Evolutionary conservation across 2,888 invertebrate species (phyloP), one percentile per base, ranked within the genome.

Genomic region (Eulithis testata): DNA sequence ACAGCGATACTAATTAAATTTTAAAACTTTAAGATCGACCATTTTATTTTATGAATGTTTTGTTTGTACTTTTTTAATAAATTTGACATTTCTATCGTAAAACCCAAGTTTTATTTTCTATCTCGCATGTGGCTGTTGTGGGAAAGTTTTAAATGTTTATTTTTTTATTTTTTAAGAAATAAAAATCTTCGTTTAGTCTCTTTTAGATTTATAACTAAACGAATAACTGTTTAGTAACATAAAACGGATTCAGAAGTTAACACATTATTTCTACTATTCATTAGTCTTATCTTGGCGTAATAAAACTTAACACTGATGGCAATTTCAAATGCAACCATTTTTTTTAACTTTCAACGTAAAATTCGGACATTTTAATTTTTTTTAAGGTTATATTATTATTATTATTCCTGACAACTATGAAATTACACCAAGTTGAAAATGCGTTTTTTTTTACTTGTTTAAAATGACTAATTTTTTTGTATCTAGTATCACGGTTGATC

Each of bases 1-100:
- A 62, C 55, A 53, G 27, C 43, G 44, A 60, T 66, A 21, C 55
- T 68, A 67, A 69, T 63, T 65, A 66, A 69, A 69, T 58, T 44
- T 58, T 66, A 40, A 51, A 57, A 66, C 57, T 58, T 37, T 60
- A 63, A 55, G 50, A n/a, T 57, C 40, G 49, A 68, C 62, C 66
- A 61, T 68, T 67, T 60, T 47, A 53, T 66, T 70, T 68, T 67
- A 70, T 63, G 56, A 52, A 36, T 43, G 11, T 44, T 63, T 60
- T 60, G 54, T 60, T 60, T 58, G 64, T 51, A 62, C 36, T 40
- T 51, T 72, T 67, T 61, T 67, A 65, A 63, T 68, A 65, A 65
- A 59, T 70, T 61, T 64, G 58, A 67, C 66, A 53, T 72, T 68
- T 65, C 51, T 54, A 45, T 68, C 70, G 60, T 72, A 67, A 72